Percentiles rank a stretch among this genome's conserved stretches.
These are phyloP conservation scores for Phenganax stokvisi DNA, from an alignment of 92 coral and sea anemone species.

Conservation along the genomic window DNA sequence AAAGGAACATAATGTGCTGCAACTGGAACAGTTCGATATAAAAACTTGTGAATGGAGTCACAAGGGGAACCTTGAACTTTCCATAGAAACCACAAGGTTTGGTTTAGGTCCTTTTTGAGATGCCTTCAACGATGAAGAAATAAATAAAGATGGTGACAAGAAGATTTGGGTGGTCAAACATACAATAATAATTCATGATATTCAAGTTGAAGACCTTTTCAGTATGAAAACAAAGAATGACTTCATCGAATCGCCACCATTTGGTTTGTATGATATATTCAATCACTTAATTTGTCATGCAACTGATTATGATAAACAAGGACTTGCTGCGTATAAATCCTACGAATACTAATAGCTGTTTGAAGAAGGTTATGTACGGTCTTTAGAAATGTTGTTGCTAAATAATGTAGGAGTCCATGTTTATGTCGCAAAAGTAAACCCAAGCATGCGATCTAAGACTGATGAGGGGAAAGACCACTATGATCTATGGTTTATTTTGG, in stretches of 20 bases:
- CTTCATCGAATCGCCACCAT: slow-evolving; percentile 47
- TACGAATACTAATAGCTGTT: slow-evolving; percentile 55
- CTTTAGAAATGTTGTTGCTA: not conserved
- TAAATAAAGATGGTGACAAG: no score
- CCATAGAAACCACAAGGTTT: no score
- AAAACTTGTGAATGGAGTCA: no score
- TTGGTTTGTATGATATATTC: slow-evolving; percentile 56
- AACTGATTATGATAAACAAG: slow-evolving; percentile 55
- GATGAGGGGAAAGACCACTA: slow-evolving; percentile 8
- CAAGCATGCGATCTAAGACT: slow-evolving; percentile 21
- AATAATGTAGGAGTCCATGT: slow-evolving; percentile 14
- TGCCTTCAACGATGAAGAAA: no score
- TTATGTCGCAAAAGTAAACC: slow-evolving; percentile 3
- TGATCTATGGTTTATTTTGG: slow-evolving; percentile 20
- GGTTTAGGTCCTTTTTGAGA: no score
- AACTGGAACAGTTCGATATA: no score
- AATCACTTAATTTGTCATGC: slow-evolving; percentile 50
- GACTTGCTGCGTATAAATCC: slow-evolving; percentile 58
- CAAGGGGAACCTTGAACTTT: no score
- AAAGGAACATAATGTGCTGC: no score
- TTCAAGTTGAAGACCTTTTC: slow-evolving; percentile 21
- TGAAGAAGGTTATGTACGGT: slow-evolving; percentile 3
- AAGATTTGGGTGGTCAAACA: no score
- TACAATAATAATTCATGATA: no score
- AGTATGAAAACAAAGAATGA: slow-evolving; percentile 21